Evolutionary conservation across 1,140 invertebrate species (phyloP), one percentile per base, ranked within the genome.

Genomic region (Drosophila jambulina): DNA sequence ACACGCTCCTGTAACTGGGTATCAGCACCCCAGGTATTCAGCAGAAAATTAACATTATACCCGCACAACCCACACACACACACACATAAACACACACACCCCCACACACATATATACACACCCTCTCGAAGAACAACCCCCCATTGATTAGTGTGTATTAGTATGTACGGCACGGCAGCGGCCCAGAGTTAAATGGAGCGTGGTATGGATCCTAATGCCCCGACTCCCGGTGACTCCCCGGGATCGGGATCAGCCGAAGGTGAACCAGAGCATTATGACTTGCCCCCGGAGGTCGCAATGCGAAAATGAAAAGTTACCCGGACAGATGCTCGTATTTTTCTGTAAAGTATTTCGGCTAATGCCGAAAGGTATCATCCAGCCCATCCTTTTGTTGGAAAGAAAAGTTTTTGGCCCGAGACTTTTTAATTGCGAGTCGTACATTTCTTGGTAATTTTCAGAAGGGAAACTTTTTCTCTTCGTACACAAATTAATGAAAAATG

Each of bases 121-220:
- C n/a, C n/a, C 36, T 51, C 64, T 49, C 25, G 46, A 49, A 13
- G 54, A 58, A 48, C 49, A 61, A 48, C n/a, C 38, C 40, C 23
- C 17, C 38, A 69, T 68, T 70, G 63, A 86, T 86, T 77, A 77
- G 80, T 65, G 36, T 69, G 64, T 88, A 80, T 80, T 80, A 86
- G 83, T 88, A 83, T 86, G 81, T 80, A 70, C n/a, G 67, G 59
- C 84, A 88, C 71, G 68, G 54, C 64, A 64, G 67, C 75, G 80
- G 63, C 76, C 74, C 51, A 27, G 65, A 77, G 67, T 77, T 88
- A 83, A 86, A 86, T 86, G 86, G 84, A 75, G 80, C 84, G 63
- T 80, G 83, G 69, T 53, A 65, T 67, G 67, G 67, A 51, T 76
- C 42, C 23, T 68, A 65, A 86, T 86, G 59, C 75, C 67, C 8